A percentile compares a stretch with the other conserved stretches of the same genome.
Evolutionary conservation across 2,888 invertebrate genomes (phyloP).

Genomic region (Megastigmus dorsalis): DNA sequence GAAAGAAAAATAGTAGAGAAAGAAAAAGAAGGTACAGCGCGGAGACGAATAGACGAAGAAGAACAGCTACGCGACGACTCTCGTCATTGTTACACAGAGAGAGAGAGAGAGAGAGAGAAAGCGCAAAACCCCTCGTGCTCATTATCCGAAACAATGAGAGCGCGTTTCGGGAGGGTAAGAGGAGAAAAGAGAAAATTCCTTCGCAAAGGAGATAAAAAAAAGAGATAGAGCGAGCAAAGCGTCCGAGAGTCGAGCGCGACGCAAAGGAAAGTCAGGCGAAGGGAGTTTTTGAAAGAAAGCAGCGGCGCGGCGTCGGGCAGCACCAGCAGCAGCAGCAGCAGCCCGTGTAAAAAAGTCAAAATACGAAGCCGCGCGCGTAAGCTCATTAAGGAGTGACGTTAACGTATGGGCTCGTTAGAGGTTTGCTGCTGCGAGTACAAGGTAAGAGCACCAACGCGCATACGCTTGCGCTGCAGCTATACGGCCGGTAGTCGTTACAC

Average conservation of each 20-base stretch:
- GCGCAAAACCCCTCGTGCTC: conserved; percentile 58
- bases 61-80: background rate
- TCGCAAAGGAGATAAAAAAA: background rate
- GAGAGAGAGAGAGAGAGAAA: too few species aligned
- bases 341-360: conserved; percentile 58
- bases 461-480: background rate
- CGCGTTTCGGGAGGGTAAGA: background rate
- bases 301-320: background rate
- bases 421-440: too few species aligned
- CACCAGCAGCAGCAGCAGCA: too few species aligned
- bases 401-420: conserved; percentile 69
- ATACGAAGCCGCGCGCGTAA: conserved; percentile 57
- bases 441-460: too few species aligned
- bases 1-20: background rate
- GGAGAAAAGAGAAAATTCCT: conserved; percentile 38
- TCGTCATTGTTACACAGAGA: conserved; percentile 40
- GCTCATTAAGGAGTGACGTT: conserved; percentile 69
- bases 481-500: background rate
- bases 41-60: background rate
- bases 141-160: conserved; percentile 58
- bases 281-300: conserved; percentile 6
- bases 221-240: background rate
- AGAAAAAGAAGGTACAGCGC: background rate
- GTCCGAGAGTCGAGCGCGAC: too few species aligned
- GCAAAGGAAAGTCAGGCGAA: background rate